phyloP scores from a whole-genome alignment of 2,797 vertebrate genomes.

The Malacoraja senta region DNA sequence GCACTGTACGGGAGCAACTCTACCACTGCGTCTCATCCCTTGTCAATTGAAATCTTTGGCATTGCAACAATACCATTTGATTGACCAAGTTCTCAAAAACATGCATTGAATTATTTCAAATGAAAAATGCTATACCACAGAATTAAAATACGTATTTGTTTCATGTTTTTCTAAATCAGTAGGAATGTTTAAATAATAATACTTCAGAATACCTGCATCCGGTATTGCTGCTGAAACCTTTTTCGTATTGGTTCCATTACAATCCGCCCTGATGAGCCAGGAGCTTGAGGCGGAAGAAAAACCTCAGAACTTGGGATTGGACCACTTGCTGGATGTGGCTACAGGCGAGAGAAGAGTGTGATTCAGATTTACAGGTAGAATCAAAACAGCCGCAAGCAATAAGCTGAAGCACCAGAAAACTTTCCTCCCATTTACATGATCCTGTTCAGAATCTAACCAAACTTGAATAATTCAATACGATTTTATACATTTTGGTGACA shows the following conservation, averaged over 20 bases:
- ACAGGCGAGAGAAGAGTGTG: background rate
- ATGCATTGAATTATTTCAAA: background rate
- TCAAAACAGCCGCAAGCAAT: background rate
- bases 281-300: background rate
- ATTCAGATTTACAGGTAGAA: background rate
- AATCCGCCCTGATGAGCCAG: background rate
- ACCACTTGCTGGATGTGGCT: background rate
- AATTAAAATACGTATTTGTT: background rate
- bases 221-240: constrained; percentile 29
- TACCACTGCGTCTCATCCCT: background rate
- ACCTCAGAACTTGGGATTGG: background rate
- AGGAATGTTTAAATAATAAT: background rate
- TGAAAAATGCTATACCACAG: background rate
- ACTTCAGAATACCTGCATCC: constrained; percentile 26
- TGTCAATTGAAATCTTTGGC: background rate
- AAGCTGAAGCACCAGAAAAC: background rate
- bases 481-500: background rate
- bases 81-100: background rate
- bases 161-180: background rate
- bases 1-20: too few relatives aligned
- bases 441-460: background rate
- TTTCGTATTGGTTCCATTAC: constrained; percentile 33
- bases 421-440: too few relatives aligned
- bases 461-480: background rate
- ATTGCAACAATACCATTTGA: background rate